Percentiles rank a stretch among this genome's conserved stretches.
These are phyloP conservation scores for Solenopsis fugax DNA, from an alignment of 1,140 invertebrate species.

Conservation along the genomic window DNA sequence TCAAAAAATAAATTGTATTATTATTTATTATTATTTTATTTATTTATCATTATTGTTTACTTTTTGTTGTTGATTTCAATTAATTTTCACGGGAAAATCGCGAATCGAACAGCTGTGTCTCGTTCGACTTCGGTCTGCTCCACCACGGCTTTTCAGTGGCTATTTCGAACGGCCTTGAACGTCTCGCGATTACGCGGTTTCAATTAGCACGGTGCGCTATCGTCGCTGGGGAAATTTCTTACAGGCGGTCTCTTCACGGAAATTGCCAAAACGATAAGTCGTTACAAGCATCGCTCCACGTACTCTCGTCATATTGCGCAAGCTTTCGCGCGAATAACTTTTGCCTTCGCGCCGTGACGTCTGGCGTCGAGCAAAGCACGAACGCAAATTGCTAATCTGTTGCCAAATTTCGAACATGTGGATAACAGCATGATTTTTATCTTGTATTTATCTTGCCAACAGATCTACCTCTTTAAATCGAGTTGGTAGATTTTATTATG, in stretches of 20 bases:
- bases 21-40: no score
- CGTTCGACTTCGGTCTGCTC: background rate
- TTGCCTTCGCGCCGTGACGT: background rate
- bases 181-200: background rate
- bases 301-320: background rate
- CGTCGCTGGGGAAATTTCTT: background rate
- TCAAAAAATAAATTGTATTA: no score
- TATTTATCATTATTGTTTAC: no score
- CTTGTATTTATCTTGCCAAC: background rate
- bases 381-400: background rate
- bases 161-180: conserved; percentile 59
- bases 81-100: no score
- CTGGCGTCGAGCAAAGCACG: background rate
- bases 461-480: no score
- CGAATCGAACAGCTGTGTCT: no score
- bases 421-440: background rate
- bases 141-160: background rate
- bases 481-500: no score
- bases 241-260: conserved; percentile 24
- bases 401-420: background rate
- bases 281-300: background rate
- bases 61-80: no score
- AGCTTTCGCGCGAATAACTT: conserved; percentile 38
- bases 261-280: conserved; percentile 36
- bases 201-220: background rate